Evolutionary conservation across 2,113 vertebrate species (phyloP).

Genomic region (Ictalurus furcatus): DNA sequence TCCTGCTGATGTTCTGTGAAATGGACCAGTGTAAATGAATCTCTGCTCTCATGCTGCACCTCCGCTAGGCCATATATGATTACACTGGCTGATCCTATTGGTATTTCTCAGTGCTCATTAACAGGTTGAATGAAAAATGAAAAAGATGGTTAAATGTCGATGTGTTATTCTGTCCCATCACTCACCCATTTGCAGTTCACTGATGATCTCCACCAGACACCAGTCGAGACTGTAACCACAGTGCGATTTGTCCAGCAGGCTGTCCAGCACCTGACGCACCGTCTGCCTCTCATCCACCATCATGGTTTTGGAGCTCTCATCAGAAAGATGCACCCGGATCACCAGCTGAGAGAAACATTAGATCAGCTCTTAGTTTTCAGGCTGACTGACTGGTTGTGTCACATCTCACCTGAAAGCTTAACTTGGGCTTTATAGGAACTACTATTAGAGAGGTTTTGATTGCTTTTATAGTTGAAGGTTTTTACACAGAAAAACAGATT

Average conservation of each 20-base stretch:
- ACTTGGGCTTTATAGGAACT: neutral
- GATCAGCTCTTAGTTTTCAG: neutral
- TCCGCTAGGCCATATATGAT: neutral
- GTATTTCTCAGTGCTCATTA: neutral
- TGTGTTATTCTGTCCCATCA: neutral
- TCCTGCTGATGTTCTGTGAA: neutral
- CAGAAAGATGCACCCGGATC: conserved; percentile 95
- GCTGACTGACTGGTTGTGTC: neutral
- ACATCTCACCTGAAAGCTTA: neutral
- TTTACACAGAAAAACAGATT: neutral
- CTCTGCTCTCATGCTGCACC: neutral
- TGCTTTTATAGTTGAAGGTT: neutral
- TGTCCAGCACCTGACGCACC: conserved; percentile 95
- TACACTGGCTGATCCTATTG: neutral
- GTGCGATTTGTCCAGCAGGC: conserved; percentile 96
- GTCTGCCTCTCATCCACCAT: conserved; percentile 99
- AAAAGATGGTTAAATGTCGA: neutral
- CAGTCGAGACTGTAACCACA: conserved; percentile 95
- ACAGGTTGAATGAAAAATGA: neutral
- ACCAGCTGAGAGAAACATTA: conserved; percentile 77
- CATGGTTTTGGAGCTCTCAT: conserved; percentile 99
- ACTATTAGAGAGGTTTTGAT: neutral
- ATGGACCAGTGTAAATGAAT: neutral
- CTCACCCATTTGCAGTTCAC: conserved; percentile 95
- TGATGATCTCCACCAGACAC: conserved; percentile 94